A percentile compares a stretch with the other conserved stretches of the same genome.
Evolutionary conservation across 2,888 invertebrate species (phyloP).

Genomic region (Thelaira solivaga): DNA sequence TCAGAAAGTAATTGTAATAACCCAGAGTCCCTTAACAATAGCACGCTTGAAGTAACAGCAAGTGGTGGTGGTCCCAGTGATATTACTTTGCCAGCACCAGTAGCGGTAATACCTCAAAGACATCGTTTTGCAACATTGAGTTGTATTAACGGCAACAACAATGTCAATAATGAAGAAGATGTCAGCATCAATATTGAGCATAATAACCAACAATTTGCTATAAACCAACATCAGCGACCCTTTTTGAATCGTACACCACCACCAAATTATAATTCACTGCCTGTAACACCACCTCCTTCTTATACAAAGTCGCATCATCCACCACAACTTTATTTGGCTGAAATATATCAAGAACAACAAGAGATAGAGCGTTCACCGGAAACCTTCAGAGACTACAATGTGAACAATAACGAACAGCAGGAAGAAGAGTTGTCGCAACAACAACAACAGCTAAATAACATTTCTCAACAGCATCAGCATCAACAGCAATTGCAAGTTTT

Average conservation of each 20-base stretch:
- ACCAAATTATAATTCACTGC: constrained; percentile 69
- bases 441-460: constrained; percentile 26
- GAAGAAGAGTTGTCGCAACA: too few relatives aligned
- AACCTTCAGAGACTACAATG: constrained; percentile 49
- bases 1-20: constrained; percentile 51
- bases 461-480: constrained; percentile 2
- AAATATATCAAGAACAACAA: constrained; percentile 58
- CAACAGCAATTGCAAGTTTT: constrained; percentile 41
- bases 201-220: constrained; percentile 61
- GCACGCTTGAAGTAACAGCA: constrained; percentile 50
- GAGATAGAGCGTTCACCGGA: constrained; percentile 65
- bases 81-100: constrained; percentile 51
- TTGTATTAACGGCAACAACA: constrained; percentile 55
- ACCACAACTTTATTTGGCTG: constrained; percentile 48
- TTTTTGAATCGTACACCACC: constrained; percentile 66
- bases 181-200: constrained; percentile 22
- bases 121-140: constrained; percentile 59
- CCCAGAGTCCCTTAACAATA: constrained; percentile 53
- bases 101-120: constrained; percentile 27
- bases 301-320: constrained; percentile 67
- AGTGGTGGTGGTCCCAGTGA: constrained; percentile 40
- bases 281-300: constrained; percentile 74
- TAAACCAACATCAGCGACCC: constrained; percentile 54
- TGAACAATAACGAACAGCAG: constrained; percentile 60
- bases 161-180: constrained; percentile 41